A percentile compares a stretch with the other conserved stretches of the same genome.
Evolutionary conservation across 2,888 invertebrate genomes (phyloP).

Genomic region (Empis livida): DNA sequence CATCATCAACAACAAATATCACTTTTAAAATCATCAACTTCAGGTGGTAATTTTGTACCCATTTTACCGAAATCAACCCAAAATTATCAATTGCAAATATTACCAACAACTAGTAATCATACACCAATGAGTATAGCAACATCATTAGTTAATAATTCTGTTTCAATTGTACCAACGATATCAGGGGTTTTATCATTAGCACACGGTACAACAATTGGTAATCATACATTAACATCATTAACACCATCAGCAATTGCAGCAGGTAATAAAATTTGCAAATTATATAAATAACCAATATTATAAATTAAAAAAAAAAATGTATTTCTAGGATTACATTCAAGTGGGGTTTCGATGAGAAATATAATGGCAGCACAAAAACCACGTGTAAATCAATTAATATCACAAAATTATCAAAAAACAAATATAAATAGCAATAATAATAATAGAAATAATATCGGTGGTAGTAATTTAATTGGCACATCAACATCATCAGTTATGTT

Average conservation of each 20-base stretch:
- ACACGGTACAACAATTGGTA: conserved; percentile 9
- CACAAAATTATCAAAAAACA: conserved; percentile 6
- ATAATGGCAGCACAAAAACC: not conserved
- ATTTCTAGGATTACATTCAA: not conserved
- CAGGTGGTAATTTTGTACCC: not conserved
- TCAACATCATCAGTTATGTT: conserved; percentile 24
- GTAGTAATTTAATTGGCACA: conserved; percentile 11
- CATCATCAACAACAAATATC: conserved; percentile 7
- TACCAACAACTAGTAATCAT: not conserved
- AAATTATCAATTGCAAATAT: conserved; percentile 1
- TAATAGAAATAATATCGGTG: conserved; percentile 22
- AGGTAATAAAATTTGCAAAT: no score
- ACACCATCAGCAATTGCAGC: conserved; percentile 16
- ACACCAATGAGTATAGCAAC: not conserved
- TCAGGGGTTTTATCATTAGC: conserved; percentile 4
- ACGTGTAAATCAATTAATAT: not conserved
- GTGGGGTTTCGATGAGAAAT: not conserved
- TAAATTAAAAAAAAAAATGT: not conserved
- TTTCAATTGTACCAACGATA: not conserved
- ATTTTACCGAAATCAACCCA: not conserved
- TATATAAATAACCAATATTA: not conserved
- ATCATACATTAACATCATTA: conserved; percentile 12
- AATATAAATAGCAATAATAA: conserved; percentile 17
- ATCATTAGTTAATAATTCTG: not conserved
- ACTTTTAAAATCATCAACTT: conserved; percentile 4